A percentile compares a stretch with the other conserved stretches of the same genome.
Conservation (phyloP, 1,140 invertebrate genomes). For the Hesperophylax magnus region DNA sequence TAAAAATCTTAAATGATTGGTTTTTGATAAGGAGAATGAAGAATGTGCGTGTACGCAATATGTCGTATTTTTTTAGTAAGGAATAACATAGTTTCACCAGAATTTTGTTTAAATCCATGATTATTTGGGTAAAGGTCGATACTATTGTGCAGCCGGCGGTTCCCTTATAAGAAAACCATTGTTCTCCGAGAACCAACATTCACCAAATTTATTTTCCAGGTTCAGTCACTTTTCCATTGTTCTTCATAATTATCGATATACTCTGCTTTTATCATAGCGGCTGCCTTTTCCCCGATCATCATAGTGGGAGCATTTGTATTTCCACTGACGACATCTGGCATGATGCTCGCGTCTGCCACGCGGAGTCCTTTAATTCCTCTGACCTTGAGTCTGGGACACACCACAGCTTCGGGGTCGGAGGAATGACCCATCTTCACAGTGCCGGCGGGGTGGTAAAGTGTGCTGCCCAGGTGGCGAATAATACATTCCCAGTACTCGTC, state of each 20-base stretch:
- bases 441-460: conserved; percentile 80
- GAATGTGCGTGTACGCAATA: too few species aligned
- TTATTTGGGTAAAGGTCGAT: too few species aligned
- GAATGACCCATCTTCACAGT: conserved; percentile 85
- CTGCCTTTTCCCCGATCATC: conserved; percentile 80
- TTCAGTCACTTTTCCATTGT: too few species aligned
- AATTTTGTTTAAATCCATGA: too few species aligned
- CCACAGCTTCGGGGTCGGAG: conserved; percentile 74
- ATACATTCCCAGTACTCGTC: conserved; percentile 78
- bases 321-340: conserved; percentile 79
- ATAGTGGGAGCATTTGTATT: conserved; percentile 80
- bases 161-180: too few species aligned
- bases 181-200: too few species aligned
- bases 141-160: too few species aligned
- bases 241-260: conserved; percentile 17
- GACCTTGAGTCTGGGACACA: conserved; percentile 78
- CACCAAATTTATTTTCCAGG: too few species aligned
- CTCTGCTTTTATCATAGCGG: conserved; percentile 77
- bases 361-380: conserved; percentile 77
- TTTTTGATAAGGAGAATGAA: too few species aligned
- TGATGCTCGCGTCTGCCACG: conserved; percentile 85
- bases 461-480: conserved; percentile 73
- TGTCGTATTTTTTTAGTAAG: too few species aligned
- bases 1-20: too few species aligned
- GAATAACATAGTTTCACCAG: too few species aligned